Evolutionary conservation across 2,797 vertebrate genomes (phyloP).

Genomic region (Pseudochirops corinnae): DNA sequence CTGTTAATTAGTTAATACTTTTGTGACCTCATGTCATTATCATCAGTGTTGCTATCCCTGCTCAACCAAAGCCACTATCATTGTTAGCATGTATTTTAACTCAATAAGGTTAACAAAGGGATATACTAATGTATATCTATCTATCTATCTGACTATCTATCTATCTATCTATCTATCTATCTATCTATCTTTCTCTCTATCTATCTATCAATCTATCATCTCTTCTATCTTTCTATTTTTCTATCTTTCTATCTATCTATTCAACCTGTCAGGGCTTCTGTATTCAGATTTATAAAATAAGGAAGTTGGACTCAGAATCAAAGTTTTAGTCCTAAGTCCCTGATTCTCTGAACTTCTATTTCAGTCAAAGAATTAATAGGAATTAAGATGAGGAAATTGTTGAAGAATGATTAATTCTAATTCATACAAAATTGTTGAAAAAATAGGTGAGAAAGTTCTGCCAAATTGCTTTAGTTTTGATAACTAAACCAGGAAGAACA

Average conservation of each 20-base stretch:
- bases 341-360: not conserved
- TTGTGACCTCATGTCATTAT: not conserved
- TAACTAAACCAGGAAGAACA: not conserved
- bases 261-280: not conserved
- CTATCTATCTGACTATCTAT: no score
- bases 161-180: no score
- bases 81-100: not conserved
- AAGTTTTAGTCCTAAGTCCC: not conserved
- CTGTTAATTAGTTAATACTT: not conserved
- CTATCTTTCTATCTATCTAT: not conserved
- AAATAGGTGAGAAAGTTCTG: not conserved
- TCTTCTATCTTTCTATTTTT: no score
- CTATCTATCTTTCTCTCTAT: no score
- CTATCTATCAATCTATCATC: no score
- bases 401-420: not conserved
- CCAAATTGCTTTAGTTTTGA: not conserved
- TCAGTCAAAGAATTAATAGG: not conserved
- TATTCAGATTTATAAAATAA: not conserved
- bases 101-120: no score
- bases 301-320: not conserved
- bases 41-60: not conserved
- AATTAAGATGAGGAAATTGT: not conserved
- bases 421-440: not conserved
- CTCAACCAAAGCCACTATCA: not conserved
- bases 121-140: no score